Evolutionary conservation across 2,888 invertebrate species (phyloP).

Genomic region (Geotrupes spiniger): DNA sequence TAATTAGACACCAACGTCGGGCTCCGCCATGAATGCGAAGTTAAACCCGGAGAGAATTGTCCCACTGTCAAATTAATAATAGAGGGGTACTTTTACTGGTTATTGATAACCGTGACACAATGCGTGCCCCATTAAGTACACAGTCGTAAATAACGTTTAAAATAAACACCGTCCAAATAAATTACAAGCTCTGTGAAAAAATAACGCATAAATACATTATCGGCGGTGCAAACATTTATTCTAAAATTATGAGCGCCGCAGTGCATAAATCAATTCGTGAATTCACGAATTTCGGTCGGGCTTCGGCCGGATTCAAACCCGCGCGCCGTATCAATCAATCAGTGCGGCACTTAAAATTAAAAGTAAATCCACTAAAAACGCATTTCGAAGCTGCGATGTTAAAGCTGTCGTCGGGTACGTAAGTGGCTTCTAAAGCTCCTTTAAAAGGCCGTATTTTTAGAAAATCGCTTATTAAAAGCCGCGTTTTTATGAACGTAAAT

Average conservation of each 20-base stretch:
- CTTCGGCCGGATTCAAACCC: too few relatives aligned
- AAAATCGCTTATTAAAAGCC: conserved; percentile 1
- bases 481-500: too few relatives aligned
- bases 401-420: conserved; percentile 10
- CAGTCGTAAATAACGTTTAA: conserved; percentile 1
- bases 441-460: conserved; percentile 6
- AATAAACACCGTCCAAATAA: too few relatives aligned
- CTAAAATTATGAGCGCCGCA: too few relatives aligned
- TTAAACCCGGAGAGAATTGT: conserved; percentile 4
- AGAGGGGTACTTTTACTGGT: conserved; percentile 3
- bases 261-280: too few relatives aligned
- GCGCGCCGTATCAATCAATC: conserved; percentile 5
- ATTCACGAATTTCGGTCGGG: too few relatives aligned
- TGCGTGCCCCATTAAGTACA: not conserved
- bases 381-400: not conserved
- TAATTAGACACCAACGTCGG: conserved; percentile 5
- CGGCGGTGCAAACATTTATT: not conserved
- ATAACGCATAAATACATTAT: not conserved
- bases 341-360: conserved; percentile 6
- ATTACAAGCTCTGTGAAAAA: not conserved
- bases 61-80: conserved; percentile 7
- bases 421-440: conserved; percentile 11
- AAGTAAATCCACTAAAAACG: conserved; percentile 1
- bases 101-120: conserved; percentile 7
- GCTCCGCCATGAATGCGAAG: not conserved